Evolutionary conservation across 2,888 invertebrate species (phyloP), one percentile per base, ranked within the genome.

Genomic region (Drosophila kokeensis): DNA sequence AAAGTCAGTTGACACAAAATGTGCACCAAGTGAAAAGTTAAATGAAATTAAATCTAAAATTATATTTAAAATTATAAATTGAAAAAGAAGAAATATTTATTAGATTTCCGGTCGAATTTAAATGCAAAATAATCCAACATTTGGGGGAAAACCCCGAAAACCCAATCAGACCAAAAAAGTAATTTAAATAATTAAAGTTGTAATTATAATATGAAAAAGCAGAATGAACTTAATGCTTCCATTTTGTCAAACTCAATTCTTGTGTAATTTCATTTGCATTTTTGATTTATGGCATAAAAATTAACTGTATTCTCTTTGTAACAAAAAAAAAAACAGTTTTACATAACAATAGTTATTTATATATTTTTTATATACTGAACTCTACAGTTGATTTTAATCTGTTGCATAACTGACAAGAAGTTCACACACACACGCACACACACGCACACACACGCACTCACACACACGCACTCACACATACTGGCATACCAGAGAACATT

Each of bases 401-500:
- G 83, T 64, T 59, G 68, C 60, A 61, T 34, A 60, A 36, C 49
- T 32, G 24, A 6, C 52, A 59, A 53, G 27, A 29, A 36, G 38
- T 40, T 50, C 52, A 32, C n/a, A 54, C 40, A 32, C 24, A 24
- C 24, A 24, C 24, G 24, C 24, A 0, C 24, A 24, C 24, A 24
- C 29, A 13, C 30, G 38, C 24, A 18, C 29, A 24, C 48, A 7
- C 21, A 34, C 7, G n/a, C 24, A 24, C 24, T 2, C 24, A 0
- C 24, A 24, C 24, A 24, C 29, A 13, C 30, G 38, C 24, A 18
- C 29, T 27, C 48, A 7, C 21, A 34, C 7, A 24, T 1, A 32
- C 64, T 27, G 4, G 34, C 40, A 29, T 42, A 18, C 27, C 21
- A 30, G 38, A 74, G 78, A 50, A 87, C 88, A 84, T 84, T 85